Evolutionary conservation across 1,140 invertebrate species (phyloP), one percentile per base, ranked within the genome.

Genomic region (Drosophila ironensis): DNA sequence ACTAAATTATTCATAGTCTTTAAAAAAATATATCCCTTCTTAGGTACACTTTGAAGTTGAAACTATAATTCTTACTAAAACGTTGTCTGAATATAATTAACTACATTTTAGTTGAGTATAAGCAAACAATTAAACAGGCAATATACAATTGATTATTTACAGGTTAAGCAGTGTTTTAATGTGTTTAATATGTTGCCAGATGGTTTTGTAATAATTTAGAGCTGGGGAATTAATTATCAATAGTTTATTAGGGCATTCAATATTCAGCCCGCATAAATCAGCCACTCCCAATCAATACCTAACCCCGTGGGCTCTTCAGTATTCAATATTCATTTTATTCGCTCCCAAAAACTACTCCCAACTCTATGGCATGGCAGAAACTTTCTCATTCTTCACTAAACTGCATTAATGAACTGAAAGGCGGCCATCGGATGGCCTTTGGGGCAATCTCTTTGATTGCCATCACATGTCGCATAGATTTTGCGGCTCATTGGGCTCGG

Each of bases 381-480:
- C 42, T 82, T 81, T 72, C 35, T 48, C 60, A 72, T 77, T 68
- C 72, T 69, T 69, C 47, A 52, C 47, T 77, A 47, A 81, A 81
- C 72, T 81, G 78, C 77, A 77, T 81, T 81, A 81, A 81, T 84
- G 77, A 81, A 82, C 64, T 24, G 52, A 44, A 44, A 40, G 16
- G 27, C 9, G 40, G 30, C 20, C 46, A 40, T 24, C 20, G 0
- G n/a, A 8, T 9, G 25, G 50, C 22, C 37, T 28, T 20, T 41
- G 17, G 37, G 50, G 68, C 77, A 84, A 78, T 82, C 73, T 61
- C 40, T 66, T 78, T 84, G 78, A 82, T 82, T 82, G 78, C 73
- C 73, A 78, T 84, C 78, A 82, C 78, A 84, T 84, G 77, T 82
- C 77, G 80, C 78, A 74, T 84, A 78, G 73, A 84, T 84, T 84